Evolutionary conservation across 2,113 vertebrate species (phyloP), one percentile per base, ranked within the genome.

Genomic region (Ciconia boyciana): DNA sequence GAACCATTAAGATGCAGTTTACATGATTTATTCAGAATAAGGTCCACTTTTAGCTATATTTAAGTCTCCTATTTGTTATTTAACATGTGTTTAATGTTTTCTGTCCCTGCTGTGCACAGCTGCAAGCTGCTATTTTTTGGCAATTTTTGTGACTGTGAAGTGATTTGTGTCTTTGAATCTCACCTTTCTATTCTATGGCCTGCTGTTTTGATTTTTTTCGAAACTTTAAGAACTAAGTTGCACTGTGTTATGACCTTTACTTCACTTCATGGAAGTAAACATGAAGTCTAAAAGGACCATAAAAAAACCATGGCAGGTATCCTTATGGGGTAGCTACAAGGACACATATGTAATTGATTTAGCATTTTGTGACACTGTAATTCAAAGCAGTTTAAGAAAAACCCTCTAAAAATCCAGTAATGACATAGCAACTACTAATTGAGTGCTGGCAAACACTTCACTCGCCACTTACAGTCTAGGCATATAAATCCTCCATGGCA

Each of bases 41-140:
- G 97, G 98, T 98, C 98, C 98, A 98, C 97, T 98, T 98, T 98
- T 98, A 98, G 98, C 97, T 97, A 97, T 97, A 97, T 97, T 98
- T 98, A 97, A 97, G 97, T 96, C 98, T 97, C 98, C 98, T 98
- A 98, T 98, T 98, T 98, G 98, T 98, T 98, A 98, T 98, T 98
- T 98, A 98, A 98, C 98, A 98, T 98, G 98, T 98, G 98, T 98
- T 97, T 98, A 98, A 98, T 98, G 98, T 97, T 98, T 98, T 98
- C 98, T 96, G 96, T 96, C 97, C 98, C 98, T 96, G 98, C 97
- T 97, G 97, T 97, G 97, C 98, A 98, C 98, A 99, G 98, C 98
- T 98, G 97, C 96, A 97, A 97, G 97, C 97, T 97, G 97, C 98
- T 98, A 97, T 97, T 97, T 98, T 97, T 98, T 97, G 97, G 98